Evolutionary conservation across 2,797 vertebrate genomes (phyloP), one percentile per base, ranked within the genome.

Genomic region (Karalla daura): DNA sequence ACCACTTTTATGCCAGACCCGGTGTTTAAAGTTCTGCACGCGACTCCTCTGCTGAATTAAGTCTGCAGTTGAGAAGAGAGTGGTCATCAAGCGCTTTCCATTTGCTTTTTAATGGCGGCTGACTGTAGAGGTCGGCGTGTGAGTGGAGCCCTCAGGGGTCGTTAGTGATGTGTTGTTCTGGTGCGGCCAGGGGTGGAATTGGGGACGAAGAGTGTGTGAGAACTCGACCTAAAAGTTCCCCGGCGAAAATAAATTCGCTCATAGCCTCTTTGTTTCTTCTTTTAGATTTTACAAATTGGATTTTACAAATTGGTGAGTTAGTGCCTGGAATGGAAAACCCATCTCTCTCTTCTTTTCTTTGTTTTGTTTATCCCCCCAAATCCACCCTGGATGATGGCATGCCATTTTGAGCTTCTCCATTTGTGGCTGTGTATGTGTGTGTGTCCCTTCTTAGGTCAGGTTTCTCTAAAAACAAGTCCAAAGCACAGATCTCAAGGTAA

Each of bases 391-490:
- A 80, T 81, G 64, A 87, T 56, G 54, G 74, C 82, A 84, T 88
- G 81, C 76, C 83, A 77, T 86, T 87, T 83, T 84, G 61, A 87
- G 88, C 87, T 87, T 84, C 76, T 90, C 88, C 89, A 91, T 90
- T 77, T 92, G 92, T 91, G 90, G 88, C 68, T 86, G 76, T 85
- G 83, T 89, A 70, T 89, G 74, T 87, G 79, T 87, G 79, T 88
- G 86, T 88, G 81, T 88, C 82, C 86, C 89, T 79, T 87, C 89
- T 67, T 91, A 93, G 92, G 91, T 91, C 91, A 91, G 89, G 75
- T 80, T 82, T 89, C 83, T 90, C 89, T 92, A 92, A 87, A 89
- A 86, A 83, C 84, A 89, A 89, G 89, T 77, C 80, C 71, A 87
- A 88, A 80, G 80, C 63, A 70, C 78, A 86, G 76, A 90, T 30